Conservation (phyloP, 1,140 invertebrate genomes). For the Drosophila melanica region DNA sequence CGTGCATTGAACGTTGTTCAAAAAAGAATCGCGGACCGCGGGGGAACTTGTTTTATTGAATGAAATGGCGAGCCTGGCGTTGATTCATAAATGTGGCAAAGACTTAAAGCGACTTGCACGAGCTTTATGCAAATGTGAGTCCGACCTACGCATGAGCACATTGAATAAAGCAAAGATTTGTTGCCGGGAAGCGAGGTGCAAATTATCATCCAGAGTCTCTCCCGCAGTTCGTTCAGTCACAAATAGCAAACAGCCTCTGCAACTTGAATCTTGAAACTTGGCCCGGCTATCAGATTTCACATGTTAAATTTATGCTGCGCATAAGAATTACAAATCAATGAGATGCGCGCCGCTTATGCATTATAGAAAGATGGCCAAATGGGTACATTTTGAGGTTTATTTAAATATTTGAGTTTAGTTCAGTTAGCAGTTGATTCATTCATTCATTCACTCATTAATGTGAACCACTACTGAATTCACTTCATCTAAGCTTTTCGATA, state of each 20-base stretch:
- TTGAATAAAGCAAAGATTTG: conserved; percentile 76
- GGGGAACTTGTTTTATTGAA: conserved; percentile 76
- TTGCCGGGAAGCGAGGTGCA: conserved; percentile 72
- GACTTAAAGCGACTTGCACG: conserved; percentile 24
- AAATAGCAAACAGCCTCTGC: conserved; percentile 1
- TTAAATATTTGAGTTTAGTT: conserved; percentile 45
- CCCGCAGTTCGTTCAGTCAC: background rate
- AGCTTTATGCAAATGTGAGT: conserved; percentile 67
- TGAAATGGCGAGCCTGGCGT: conserved; percentile 78
- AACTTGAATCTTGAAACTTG: conserved; percentile 32
- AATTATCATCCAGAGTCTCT: conserved; percentile 57
- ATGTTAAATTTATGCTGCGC: conserved; percentile 75
- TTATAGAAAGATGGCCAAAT: conserved; percentile 60
- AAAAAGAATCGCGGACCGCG: conserved; percentile 15
- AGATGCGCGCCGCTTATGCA: conserved; percentile 59
- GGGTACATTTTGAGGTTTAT: conserved; percentile 56
- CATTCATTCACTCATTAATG: conserved; percentile 16
- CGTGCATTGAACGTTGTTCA: conserved; percentile 77
- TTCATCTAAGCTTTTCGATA: too few species aligned
- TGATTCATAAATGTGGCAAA: conserved; percentile 77
- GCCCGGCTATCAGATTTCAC: conserved; percentile 75
- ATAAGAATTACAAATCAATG: conserved; percentile 80
- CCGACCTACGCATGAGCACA: conserved; percentile 73
- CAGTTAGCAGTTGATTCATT: conserved; percentile 6
- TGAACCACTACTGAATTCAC: too few species aligned